Percentiles rank a stretch among this genome's conserved stretches.
Evolutionary conservation across 2,797 vertebrate genomes (phyloP).

Genomic region (Enteromius trimaculatus): DNA sequence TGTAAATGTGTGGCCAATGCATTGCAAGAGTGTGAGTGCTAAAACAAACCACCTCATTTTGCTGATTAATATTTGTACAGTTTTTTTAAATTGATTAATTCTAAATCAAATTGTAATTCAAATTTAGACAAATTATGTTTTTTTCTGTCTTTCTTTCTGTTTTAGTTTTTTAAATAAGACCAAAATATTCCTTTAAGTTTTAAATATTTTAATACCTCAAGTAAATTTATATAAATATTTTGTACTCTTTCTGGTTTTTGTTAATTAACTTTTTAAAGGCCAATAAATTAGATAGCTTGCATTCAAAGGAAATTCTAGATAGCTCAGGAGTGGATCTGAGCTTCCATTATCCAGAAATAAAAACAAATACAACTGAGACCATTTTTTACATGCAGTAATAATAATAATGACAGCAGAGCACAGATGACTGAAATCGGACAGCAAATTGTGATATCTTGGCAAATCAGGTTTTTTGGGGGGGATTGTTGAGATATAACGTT

Average conservation of each 20-base stretch:
- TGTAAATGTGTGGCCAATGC: not conserved
- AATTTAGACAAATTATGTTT: not conserved
- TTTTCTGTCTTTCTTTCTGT: not conserved
- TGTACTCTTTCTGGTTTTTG: not conserved
- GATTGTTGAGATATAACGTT: not conserved
- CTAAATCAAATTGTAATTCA: not conserved
- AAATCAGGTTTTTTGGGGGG: not conserved
- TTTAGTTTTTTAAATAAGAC: not conserved
- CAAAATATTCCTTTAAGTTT: not conserved
- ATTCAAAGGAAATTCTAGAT: not conserved
- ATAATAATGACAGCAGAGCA: not conserved
- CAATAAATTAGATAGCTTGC: not conserved
- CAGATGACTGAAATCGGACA: not conserved
- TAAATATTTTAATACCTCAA: not conserved
- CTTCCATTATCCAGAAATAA: not conserved
- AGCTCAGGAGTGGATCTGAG: not conserved
- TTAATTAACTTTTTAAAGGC: not conserved
- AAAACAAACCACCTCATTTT: not conserved
- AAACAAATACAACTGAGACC: not conserved
- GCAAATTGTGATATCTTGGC: not conserved
- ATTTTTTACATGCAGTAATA: not conserved
- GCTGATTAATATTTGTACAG: not conserved
- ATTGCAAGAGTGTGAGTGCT: not conserved
- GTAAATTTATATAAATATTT: no score
- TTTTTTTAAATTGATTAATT: not conserved